These are phyloP conservation scores for Pocillopora verrucosa DNA, from an alignment of 64 coral and sea anemone genomes.

Conservation along the genomic window DNA sequence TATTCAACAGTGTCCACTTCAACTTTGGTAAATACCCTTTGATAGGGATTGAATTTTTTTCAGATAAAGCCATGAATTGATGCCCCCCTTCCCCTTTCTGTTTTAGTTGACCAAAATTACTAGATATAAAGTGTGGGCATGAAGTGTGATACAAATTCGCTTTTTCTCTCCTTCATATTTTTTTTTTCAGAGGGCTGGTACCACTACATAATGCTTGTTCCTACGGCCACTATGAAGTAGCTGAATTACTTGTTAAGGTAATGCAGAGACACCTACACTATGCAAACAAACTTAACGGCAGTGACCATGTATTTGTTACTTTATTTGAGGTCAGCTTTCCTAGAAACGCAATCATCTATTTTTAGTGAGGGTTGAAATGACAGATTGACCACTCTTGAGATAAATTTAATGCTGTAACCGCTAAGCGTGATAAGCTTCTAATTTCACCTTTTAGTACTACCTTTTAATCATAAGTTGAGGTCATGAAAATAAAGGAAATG, in stretches of 20 bases:
- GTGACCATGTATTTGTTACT: neutral
- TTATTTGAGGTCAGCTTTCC: neutral
- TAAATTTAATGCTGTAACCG: no score
- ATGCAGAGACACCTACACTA: neutral
- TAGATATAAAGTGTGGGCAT: no score
- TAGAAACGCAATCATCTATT: no score
- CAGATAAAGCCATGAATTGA: neutral
- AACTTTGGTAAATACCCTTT: no score
- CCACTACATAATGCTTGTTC: slow-evolving; percentile 91
- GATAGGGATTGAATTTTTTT: neutral
- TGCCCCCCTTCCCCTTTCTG: neutral
- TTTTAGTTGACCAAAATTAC: neutral
- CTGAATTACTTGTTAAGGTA: slow-evolving; percentile 90
- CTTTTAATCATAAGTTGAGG: no score
- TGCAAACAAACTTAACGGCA: no score
- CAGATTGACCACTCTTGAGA: no score
- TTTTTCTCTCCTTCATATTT: neutral
- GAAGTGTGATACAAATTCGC: neutral
- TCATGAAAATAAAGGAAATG: no score
- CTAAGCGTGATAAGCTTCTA: no score
- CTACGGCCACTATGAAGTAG: slow-evolving; percentile 94
- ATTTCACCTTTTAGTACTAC: no score
- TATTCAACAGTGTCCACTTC: no score
- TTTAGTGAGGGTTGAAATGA: no score
- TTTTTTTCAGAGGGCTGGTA: slow-evolving; percentile 63